Base-by-base conservation (phyloP, 1,140 invertebrate genomes). In the Neuroterus valhalla region DNA sequence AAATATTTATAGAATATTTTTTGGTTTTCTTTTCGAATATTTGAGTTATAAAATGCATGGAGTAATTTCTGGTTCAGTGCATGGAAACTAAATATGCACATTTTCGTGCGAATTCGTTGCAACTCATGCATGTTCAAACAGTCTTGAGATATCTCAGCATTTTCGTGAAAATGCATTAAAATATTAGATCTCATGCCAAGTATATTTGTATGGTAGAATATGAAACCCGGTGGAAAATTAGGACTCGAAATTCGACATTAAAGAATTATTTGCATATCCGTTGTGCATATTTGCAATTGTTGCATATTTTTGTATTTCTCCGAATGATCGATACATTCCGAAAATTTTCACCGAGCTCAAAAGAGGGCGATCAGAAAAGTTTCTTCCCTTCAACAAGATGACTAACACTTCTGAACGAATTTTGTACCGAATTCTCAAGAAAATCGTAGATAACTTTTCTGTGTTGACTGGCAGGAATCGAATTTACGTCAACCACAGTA, bases 401-500 rank as follows among this genome's bases (percentile, higher is more conserved):
- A 62, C 26, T 62, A 15, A 15, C 26, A 38, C 55, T 62, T 62
- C 21, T 8, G n/a, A 26, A 14, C 26, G 12, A 62, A 38, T 62
- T 62, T 26, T 38, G 26, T 23, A 2, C 14, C 21, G 21, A 62
- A 62, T 26, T 62, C 31, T 8, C 55, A 15, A n/a, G 55, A 26
- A 62, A 62, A 62, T 1, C 31, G 26, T 15, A 26, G 31, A 62
- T 23, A 62, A 62, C 55, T 15, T 23, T 62, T 62, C 55, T 62
- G 55, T 12, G 21, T 62, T 62, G 55, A 62, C 55, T 23, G 26
- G 26, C 11, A 15, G 55, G 31, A 62, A 62, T 62, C 55, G 55
- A 62, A 38, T 62, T 62, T 62, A 62, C 55, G 23, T 14, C 55
- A 26, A 62, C 55, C 55, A 62, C 31, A 62, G 55, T 62, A 62